Conservation (phyloP, 2,888 invertebrate genomes). For the Pimpla rufipes region DNA sequence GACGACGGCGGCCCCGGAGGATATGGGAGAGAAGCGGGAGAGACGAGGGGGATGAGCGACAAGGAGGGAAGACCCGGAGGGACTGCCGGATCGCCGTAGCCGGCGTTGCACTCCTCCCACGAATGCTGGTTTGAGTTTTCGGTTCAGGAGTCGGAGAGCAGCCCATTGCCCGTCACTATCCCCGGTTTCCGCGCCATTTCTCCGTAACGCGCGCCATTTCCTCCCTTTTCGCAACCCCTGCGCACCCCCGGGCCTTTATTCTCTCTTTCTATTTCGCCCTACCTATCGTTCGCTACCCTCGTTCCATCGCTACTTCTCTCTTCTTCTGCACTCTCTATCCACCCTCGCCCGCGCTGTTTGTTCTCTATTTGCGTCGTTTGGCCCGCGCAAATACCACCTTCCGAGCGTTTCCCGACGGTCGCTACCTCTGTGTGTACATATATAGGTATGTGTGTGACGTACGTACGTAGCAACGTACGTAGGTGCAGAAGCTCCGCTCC, state of each 20-base stretch:
- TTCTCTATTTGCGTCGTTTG: conserved; percentile 85
- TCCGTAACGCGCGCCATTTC: conserved; percentile 85
- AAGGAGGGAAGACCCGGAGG: conserved; percentile 59
- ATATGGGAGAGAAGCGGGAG: conserved; percentile 34
- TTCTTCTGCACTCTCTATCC: conserved; percentile 54
- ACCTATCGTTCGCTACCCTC: conserved; percentile 66
- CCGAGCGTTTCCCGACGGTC: conserved; percentile 69
- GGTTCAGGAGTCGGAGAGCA: conserved; percentile 73
- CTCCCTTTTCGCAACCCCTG: conserved; percentile 79
- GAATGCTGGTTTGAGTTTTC: conserved; percentile 71
- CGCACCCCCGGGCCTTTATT: conserved; percentile 53
- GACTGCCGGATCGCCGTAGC: conserved; percentile 45
- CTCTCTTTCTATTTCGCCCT: conserved; percentile 67
- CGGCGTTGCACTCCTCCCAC: conserved; percentile 70
- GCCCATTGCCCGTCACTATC: conserved; percentile 84
- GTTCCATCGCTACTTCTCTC: conserved; percentile 62
- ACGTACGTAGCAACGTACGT: background rate
- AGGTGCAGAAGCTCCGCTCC: conserved; percentile 55
- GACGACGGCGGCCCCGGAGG: conserved; percentile 30
- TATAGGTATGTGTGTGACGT: conserved; percentile 21
- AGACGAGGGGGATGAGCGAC: conserved; percentile 40
- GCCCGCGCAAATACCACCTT: conserved; percentile 84
- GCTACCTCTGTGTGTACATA: conserved; percentile 41
- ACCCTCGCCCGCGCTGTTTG: conserved; percentile 78
- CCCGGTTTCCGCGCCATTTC: conserved; percentile 85